phyloP scores from a whole-genome alignment of 2,888 invertebrate genomes.

The Sphecodes monilicornis region DNA sequence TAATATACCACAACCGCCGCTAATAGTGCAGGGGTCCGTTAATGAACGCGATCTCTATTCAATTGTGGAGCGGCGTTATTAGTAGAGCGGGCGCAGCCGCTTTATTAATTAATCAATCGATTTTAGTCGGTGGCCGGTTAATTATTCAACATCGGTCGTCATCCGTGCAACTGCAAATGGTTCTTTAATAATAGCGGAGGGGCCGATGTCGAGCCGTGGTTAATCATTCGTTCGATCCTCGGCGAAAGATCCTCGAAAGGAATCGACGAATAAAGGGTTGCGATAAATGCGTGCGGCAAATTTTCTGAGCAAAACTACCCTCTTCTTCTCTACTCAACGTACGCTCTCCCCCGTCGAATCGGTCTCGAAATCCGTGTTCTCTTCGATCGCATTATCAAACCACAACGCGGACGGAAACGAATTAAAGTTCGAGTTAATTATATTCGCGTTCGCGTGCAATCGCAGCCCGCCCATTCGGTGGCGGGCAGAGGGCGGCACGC shows the following conservation, averaged over 20 bases:
- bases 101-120: conserved; percentile 73
- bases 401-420: conserved; percentile 41
- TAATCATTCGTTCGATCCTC: neutral
- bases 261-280: conserved; percentile 8
- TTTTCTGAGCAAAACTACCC: neutral
- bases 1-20: conserved; percentile 64
- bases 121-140: conserved; percentile 69
- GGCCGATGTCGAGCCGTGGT: neutral
- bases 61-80: conserved; percentile 71
- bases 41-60: conserved; percentile 73
- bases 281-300: neutral
- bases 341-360: neutral
- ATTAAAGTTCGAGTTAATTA: conserved; percentile 60
- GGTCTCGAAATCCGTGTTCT: conserved; percentile 37
- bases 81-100: conserved; percentile 68
- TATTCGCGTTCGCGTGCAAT: conserved; percentile 51
- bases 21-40: conserved; percentile 67
- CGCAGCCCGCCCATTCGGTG: conserved; percentile 4
- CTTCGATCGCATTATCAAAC: conserved; percentile 41
- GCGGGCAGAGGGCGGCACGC: conserved; percentile 17
- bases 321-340: neutral
- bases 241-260: neutral
- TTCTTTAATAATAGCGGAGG: conserved; percentile 66
- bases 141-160: conserved; percentile 69
- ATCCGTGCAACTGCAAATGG: conserved; percentile 67